Base-by-base conservation (phyloP, 2,113 vertebrate species). In the Mesocricetus auratus region DNA sequence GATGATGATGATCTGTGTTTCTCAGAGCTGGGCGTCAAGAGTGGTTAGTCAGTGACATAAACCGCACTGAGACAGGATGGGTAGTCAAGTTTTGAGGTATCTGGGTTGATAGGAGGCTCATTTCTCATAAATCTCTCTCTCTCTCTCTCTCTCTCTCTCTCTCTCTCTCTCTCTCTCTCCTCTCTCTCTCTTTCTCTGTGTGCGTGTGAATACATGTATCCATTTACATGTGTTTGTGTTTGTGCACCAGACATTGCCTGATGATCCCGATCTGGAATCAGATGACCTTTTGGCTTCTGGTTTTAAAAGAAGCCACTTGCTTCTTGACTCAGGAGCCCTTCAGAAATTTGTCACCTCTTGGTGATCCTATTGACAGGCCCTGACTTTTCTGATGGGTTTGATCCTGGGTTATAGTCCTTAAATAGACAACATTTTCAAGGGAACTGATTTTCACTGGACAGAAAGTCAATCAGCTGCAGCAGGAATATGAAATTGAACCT, bases 391-490 rank as follows among this genome's bases (percentile, higher is more conserved):
- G 93, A 87, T 86, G 91, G 39, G 45, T 93, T 87, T 85, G 77
- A 60, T 89, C 36, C 81, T 88, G 53, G 79, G 58, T 87, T 42
- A 81, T 94, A 94, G 92, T 94, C 81, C 50, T 97, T 75, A 87
- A 95, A 93, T 39, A 92, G 94, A 95, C 89, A 96, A 90, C 94
- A 79, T 21, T 89, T 95, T 60, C 50, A 83, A 95, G 89, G 74
- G 62, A 81, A 79, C 68, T 2, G 9, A 87, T 97, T 93, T 96
- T 42, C 86, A 62, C 17, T 47, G 73, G 91, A 93, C 69, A 87
- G 74, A 89, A 97, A 92, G 78, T 96, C 96, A 94, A 22, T 96
- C 0, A 0, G 56, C 60, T 36, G 58, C 79, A 2, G 29, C 86
- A 79, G 21, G 91, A 93, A 96, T 81, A 77, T 95, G 88, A 94